These are phyloP conservation scores for Anguilla marmorata DNA, from an alignment of 2,797 vertebrate genomes.

Conservation along the genomic window DNA sequence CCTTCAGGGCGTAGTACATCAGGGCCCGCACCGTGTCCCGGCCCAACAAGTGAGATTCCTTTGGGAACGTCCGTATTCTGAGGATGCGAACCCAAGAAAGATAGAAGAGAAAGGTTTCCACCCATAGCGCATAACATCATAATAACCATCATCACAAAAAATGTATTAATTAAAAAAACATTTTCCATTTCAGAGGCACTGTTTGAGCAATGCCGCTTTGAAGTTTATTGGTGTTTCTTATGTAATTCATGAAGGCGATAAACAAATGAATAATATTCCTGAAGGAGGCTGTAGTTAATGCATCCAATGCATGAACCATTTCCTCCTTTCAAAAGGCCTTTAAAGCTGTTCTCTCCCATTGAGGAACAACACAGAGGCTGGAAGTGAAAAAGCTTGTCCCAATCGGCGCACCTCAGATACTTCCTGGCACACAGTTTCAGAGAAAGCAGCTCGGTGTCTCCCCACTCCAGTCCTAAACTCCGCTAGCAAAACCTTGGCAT, in stretches of 20 bases:
- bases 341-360: background rate
- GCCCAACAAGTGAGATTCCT: conserved; percentile 66
- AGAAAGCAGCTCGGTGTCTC: background rate
- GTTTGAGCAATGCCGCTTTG: background rate
- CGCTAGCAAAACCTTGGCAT: background rate
- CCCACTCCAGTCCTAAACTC: background rate
- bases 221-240: background rate
- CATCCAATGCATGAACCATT: background rate
- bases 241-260: background rate
- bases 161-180: background rate
- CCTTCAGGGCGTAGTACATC: conserved; percentile 59
- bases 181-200: background rate
- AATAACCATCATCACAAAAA: background rate
- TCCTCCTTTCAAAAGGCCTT: background rate
- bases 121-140: background rate
- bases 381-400: background rate
- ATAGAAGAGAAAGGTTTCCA: background rate
- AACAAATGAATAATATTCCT: background rate
- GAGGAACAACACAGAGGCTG: background rate
- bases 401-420: background rate
- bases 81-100: background rate
- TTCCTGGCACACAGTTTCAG: background rate
- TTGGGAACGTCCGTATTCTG: conserved; percentile 74
- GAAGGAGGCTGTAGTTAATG: background rate
- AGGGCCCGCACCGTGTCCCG: conserved; percentile 74